These are phyloP conservation scores for Liopterus haemorrhoidalis DNA, from an alignment of 2,888 invertebrate species.

Conservation along the genomic window DNA sequence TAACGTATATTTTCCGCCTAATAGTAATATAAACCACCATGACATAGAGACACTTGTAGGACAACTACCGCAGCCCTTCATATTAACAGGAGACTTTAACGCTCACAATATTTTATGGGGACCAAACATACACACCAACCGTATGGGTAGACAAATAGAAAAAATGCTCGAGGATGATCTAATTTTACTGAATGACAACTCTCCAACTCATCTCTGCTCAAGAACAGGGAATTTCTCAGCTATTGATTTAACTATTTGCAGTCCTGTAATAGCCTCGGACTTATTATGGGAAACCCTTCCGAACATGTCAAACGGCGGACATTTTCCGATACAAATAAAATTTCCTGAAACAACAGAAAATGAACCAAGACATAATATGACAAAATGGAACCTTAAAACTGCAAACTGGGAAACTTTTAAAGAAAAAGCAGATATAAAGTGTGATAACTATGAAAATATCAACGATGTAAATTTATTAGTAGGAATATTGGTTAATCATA, in stretches of 20 bases:
- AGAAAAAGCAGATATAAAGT: too few species aligned
- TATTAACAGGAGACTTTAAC: background rate
- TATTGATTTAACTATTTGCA: slow-evolving; percentile 5
- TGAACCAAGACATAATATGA: too few species aligned
- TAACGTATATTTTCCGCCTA: slow-evolving; percentile 2
- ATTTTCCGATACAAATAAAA: slow-evolving; percentile 7
- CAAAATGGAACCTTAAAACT: too few species aligned
- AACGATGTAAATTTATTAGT: too few species aligned
- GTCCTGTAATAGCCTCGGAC: background rate
- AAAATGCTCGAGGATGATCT: slow-evolving; percentile 3
- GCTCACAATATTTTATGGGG: slow-evolving; percentile 3
- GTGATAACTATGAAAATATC: too few species aligned
- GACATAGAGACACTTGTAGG: background rate
- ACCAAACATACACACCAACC: background rate
- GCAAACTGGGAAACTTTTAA: too few species aligned
- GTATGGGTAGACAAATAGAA: slow-evolving; percentile 6
- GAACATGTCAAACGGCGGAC: slow-evolving; percentile 2
- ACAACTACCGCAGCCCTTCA: background rate
- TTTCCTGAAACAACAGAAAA: too few species aligned
- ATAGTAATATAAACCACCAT: too few species aligned
- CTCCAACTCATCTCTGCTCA: slow-evolving; percentile 3
- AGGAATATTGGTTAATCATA: too few species aligned
- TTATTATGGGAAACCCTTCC: slow-evolving; percentile 1
- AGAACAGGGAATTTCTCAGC: slow-evolving; percentile 7
- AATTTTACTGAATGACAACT: background rate